Percentiles rank a stretch among this genome's conserved stretches.
These are phyloP conservation scores for Nyctalus aviator DNA, from an alignment of 2,797 vertebrate species.

Conservation along the genomic window DNA sequence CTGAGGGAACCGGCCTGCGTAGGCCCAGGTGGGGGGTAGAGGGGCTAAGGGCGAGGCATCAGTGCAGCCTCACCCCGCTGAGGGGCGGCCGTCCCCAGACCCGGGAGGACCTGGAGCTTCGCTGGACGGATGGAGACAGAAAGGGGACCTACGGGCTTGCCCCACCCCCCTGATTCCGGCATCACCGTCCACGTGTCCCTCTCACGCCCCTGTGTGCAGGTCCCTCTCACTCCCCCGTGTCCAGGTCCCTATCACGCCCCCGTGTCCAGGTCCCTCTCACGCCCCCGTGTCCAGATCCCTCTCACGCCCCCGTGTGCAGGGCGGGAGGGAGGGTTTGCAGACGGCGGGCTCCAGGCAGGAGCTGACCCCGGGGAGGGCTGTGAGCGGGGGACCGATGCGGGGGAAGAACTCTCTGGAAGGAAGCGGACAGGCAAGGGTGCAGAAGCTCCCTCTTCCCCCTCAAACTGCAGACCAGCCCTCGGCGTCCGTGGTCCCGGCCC, in stretches of 20 bases:
- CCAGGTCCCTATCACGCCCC: too few relatives aligned
- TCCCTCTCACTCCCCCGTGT: too few relatives aligned
- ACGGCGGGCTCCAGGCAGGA: accelerated
- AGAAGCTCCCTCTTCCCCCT: too few relatives aligned
- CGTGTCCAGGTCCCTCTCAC: too few relatives aligned
- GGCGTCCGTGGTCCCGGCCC: not conserved
- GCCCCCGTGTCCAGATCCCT: too few relatives aligned
- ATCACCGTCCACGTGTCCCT: too few relatives aligned
- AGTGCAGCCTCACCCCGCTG: too few relatives aligned
- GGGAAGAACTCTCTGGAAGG: not conserved
- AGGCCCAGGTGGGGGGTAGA: accelerated
- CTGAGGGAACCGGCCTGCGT: too few relatives aligned
- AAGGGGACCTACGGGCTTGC: accelerated
- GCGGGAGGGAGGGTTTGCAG: too few relatives aligned
- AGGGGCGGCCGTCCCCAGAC: accelerated
- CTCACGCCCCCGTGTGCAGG: accelerated
- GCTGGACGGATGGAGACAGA: not conserved
- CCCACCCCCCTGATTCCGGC: accelerated
- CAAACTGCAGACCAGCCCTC: not conserved
- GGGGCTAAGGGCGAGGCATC: not conserved
- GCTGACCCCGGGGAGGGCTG: not conserved
- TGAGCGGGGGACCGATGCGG: not conserved
- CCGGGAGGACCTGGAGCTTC: not conserved
- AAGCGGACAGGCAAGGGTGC: not conserved
- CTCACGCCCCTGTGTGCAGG: too few relatives aligned